phyloP scores from a whole-genome alignment of 2,113 vertebrate species.

The Actenoides lindsayi region DNA sequence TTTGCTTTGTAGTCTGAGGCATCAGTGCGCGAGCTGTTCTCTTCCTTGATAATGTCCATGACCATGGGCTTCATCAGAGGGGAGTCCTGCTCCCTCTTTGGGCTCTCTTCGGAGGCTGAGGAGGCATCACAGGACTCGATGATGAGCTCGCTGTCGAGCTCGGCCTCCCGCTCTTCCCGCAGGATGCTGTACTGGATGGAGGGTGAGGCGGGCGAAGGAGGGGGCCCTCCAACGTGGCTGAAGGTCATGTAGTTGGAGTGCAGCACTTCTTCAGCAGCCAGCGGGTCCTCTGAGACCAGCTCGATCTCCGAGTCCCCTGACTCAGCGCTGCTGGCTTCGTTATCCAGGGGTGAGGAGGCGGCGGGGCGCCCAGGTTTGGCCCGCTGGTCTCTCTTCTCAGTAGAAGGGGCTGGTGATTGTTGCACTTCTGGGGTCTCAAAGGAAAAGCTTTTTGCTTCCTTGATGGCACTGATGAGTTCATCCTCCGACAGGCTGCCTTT shows the following conservation, averaged over 20 bases:
- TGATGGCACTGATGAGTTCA: slow-evolving; percentile 77
- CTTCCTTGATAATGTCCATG: slow-evolving; percentile 79
- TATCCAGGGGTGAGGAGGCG: slow-evolving; percentile 69
- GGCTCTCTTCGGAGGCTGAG: slow-evolving; percentile 94
- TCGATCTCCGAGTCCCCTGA: slow-evolving; percentile 96
- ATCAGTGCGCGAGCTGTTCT: slow-evolving; percentile 38
- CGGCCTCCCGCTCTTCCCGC: slow-evolving; percentile 93
- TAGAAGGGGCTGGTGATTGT: neutral
- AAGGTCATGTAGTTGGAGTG: slow-evolving; percentile 84
- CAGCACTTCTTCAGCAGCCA: slow-evolving; percentile 78
- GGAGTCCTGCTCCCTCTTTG: slow-evolving; percentile 92
- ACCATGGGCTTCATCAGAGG: slow-evolving; percentile 78
- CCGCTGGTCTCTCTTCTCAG: slow-evolving; percentile 31
- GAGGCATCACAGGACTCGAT: slow-evolving; percentile 89
- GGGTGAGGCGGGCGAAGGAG: slow-evolving; percentile 80
- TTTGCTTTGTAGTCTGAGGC: slow-evolving; percentile 55
- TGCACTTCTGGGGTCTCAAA: slow-evolving; percentile 66
- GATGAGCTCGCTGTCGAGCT: slow-evolving; percentile 97
- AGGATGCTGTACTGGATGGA: slow-evolving; percentile 93
- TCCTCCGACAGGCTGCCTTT: slow-evolving; percentile 80
- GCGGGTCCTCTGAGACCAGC: slow-evolving; percentile 91
- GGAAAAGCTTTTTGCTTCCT: slow-evolving; percentile 76
- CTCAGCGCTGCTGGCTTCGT: slow-evolving; percentile 89
- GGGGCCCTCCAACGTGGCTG: slow-evolving; percentile 83
- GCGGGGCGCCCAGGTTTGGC: slow-evolving; percentile 36